Evolutionary conservation across 2,113 vertebrate species (phyloP).

Genomic region (Eulemur rufifrons): DNA sequence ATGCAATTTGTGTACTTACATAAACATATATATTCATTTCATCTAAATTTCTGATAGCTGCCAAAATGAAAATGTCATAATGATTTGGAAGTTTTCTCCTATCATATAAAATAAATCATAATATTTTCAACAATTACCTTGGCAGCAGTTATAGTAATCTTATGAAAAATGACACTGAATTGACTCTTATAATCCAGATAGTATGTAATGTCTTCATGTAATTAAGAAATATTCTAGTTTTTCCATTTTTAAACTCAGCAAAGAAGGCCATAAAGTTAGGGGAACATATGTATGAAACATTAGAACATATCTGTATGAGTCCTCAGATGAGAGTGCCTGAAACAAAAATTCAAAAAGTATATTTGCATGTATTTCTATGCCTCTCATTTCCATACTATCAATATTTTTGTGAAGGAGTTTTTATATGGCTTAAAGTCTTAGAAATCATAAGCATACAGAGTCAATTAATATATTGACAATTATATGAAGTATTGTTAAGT

Average conservation of each 20-base stretch:
- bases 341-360: background rate
- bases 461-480: background rate
- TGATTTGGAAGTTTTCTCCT: background rate
- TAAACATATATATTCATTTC: background rate
- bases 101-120: conserved; percentile 2
- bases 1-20: conserved; percentile 27
- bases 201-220: background rate
- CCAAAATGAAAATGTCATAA: conserved; percentile 14
- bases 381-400: background rate
- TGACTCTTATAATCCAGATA: background rate
- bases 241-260: background rate
- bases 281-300: background rate
- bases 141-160: background rate
- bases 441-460: background rate
- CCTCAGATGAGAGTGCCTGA: background rate
- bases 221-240: background rate
- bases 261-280: background rate
- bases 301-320: background rate
- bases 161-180: background rate
- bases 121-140: conserved; percentile 20
- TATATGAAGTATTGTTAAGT: background rate
- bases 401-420: background rate
- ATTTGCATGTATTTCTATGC: background rate
- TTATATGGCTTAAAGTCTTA: background rate
- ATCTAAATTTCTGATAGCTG: conserved; percentile 34